Conservation (phyloP, 2,888 invertebrate species). For the Drosophila picticornis region DNA sequence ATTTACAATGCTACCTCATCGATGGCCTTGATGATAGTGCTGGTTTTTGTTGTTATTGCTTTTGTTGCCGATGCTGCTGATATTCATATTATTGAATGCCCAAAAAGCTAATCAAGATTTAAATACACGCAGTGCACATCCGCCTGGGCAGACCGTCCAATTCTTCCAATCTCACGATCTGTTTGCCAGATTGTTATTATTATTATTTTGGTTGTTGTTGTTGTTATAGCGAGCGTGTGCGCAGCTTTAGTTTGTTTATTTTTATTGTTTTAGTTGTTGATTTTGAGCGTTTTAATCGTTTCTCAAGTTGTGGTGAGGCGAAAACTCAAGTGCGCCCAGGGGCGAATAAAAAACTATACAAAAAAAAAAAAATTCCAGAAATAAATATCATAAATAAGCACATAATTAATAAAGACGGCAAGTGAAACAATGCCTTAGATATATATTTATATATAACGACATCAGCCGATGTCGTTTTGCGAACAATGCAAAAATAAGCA, state of each 20-base stretch:
- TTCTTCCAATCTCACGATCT: constrained; percentile 60
- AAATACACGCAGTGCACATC: constrained; percentile 57
- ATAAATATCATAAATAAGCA: constrained; percentile 22
- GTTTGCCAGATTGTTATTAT: constrained; percentile 57
- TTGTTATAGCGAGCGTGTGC: constrained; percentile 35
- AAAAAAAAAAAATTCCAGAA: constrained; percentile 2
- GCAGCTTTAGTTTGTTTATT: constrained; percentile 35
- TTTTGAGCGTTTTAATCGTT: constrained; percentile 56
- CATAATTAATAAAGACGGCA: constrained; percentile 52
- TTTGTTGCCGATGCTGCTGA: constrained; percentile 29
- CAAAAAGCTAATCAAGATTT: constrained; percentile 66
- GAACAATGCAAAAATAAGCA: constrained; percentile 35
- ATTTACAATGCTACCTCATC: constrained; percentile 66
- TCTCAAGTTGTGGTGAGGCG: constrained; percentile 40
- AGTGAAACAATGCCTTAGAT: constrained; percentile 35
- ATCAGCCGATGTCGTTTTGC: constrained; percentile 25
- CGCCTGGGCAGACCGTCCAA: constrained; percentile 43
- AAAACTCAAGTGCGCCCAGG: constrained; percentile 42
- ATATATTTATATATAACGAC: constrained; percentile 7
- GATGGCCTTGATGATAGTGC: constrained; percentile 59
- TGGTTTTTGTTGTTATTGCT: constrained; percentile 26
- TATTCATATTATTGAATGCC: constrained; percentile 46
- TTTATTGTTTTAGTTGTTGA: constrained; percentile 41
- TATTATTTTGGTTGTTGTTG: constrained; percentile 20
- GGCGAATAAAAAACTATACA: constrained; percentile 11